Evolutionary conservation across 2,888 invertebrate species (phyloP).

Genomic region (Caenorhabditis becei): DNA sequence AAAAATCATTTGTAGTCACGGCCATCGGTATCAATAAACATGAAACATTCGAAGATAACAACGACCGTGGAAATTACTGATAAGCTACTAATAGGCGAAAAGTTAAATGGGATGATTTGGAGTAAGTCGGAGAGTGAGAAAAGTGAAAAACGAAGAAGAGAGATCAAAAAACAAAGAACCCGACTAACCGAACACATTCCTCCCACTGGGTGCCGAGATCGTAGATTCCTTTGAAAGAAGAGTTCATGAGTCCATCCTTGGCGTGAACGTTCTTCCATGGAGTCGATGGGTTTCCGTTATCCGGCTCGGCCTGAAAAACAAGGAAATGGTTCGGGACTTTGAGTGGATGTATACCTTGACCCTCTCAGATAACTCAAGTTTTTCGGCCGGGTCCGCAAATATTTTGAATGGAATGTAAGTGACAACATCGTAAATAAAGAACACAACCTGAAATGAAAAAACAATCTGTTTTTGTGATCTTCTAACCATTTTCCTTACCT

Average conservation of each 20-base stretch:
- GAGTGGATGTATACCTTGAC: conserved; percentile 70
- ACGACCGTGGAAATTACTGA: conserved; percentile 31
- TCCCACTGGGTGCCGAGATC: conserved; percentile 83
- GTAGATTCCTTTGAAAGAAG: conserved; percentile 81
- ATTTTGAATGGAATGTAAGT: conserved; percentile 80
- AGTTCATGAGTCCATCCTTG: conserved; percentile 76
- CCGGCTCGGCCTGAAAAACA: conserved; percentile 71
- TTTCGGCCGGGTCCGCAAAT: conserved; percentile 79
- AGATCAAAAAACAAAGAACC: not conserved
- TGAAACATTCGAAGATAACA: conserved; percentile 16
- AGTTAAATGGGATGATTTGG: not conserved
- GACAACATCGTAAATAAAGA: conserved; percentile 78
- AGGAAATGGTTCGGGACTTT: not conserved
- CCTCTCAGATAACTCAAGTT: conserved; percentile 72
- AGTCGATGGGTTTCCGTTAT: conserved; percentile 70
- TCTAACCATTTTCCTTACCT: conserved; percentile 46
- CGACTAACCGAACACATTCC: conserved; percentile 79
- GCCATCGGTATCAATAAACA: conserved; percentile 14
- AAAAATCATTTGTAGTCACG: conserved; percentile 13
- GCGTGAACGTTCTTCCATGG: conserved; percentile 78
- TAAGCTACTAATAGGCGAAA: conserved; percentile 42
- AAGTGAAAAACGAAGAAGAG: not conserved
- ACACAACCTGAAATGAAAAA: conserved; percentile 71
- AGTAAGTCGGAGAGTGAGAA: not conserved
- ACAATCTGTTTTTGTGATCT: conserved; percentile 2